Conservation (phyloP, 2,888 invertebrate genomes). For the Microctonus hyperodae region DNA sequence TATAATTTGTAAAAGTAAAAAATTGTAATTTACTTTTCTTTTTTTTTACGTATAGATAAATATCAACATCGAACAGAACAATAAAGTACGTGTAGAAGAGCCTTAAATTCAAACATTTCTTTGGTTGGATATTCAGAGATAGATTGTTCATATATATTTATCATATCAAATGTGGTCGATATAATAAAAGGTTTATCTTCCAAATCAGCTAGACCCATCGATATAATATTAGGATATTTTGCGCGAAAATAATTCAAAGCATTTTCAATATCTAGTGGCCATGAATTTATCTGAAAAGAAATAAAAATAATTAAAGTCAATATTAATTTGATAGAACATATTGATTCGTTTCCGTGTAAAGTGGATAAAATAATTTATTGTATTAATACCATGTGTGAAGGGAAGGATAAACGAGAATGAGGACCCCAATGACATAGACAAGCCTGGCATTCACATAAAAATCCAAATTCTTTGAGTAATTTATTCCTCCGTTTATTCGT, state of each 20-base stretch:
- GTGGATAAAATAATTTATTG: neutral
- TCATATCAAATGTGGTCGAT: constrained; percentile 2
- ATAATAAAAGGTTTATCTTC: neutral
- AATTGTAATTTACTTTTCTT: too few relatives aligned
- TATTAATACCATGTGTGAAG: neutral
- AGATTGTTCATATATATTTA: neutral
- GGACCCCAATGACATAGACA: neutral
- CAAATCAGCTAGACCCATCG: neutral
- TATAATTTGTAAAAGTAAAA: too few relatives aligned
- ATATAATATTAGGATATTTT: neutral
- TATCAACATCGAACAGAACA: neutral
- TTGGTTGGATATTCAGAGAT: neutral
- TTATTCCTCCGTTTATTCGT: neutral
- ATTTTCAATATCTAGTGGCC: neutral
- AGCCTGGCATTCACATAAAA: neutral
- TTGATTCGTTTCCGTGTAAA: neutral
- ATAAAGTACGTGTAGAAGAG: neutral
- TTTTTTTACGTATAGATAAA: neutral
- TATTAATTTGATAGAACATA: too few relatives aligned
- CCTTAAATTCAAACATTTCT: neutral
- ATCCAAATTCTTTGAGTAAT: neutral
- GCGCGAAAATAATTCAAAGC: neutral
- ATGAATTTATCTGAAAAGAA: neutral
- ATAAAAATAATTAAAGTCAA: neutral
- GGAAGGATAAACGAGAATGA: neutral